Percentiles rank a stretch among this genome's conserved stretches.
phyloP scores from a whole-genome alignment of 2,113 vertebrate species.

The Poicephalus gulielmi region DNA sequence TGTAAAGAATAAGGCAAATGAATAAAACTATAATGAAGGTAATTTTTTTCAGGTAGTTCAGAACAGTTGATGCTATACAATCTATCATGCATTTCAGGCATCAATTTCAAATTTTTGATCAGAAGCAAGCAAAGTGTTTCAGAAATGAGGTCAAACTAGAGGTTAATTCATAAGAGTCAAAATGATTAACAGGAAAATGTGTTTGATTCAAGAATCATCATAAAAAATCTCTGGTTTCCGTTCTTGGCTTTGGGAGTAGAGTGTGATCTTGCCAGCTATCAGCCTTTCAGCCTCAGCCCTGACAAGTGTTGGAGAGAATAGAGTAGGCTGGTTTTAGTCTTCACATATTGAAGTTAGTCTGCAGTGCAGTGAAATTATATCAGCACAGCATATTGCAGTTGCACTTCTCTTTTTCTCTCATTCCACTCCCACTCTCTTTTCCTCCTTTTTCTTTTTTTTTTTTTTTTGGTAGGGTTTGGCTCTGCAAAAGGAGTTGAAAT shows the following conservation, averaged over 20 bases:
- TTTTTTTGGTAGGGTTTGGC: not conserved
- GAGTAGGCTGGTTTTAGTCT: not conserved
- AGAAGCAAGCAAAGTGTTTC: not conserved
- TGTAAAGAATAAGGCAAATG: not conserved
- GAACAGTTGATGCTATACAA: not conserved
- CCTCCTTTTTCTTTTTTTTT: not conserved
- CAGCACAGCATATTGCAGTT: not conserved
- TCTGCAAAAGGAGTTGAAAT: not conserved
- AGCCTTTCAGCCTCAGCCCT: not conserved
- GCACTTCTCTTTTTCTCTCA: not conserved
- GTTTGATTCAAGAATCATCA: not conserved
- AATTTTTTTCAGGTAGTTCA: not conserved
- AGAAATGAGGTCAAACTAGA: not conserved
- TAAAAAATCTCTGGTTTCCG: not conserved
- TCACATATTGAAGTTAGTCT: not conserved
- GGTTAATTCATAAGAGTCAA: not conserved
- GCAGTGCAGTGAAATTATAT: not conserved
- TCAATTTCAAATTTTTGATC: not conserved
- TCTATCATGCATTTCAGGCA: not conserved
- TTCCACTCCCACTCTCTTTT: not conserved
- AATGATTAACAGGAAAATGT: not conserved
- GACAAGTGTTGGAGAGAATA: not conserved
- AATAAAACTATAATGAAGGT: not conserved
- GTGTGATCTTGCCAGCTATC: not conserved
- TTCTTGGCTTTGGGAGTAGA: not conserved